phyloP scores from a whole-genome alignment of 2,797 vertebrate genomes.

The Argentina silus region DNA sequence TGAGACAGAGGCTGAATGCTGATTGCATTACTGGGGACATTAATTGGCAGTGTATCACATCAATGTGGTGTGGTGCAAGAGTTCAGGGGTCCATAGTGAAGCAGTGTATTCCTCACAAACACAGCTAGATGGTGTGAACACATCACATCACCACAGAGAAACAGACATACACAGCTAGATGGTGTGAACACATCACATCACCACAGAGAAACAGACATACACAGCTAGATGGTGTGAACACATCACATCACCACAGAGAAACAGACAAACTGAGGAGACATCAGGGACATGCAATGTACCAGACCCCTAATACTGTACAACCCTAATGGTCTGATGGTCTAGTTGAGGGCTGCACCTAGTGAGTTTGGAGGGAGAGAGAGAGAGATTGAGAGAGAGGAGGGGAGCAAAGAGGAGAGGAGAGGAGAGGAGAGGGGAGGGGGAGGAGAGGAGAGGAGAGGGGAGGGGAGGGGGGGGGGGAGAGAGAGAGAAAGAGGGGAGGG shows the following conservation, averaged over 20 bases:
- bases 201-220: neutral
- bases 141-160: neutral
- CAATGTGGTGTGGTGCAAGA: neutral
- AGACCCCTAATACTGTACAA: neutral
- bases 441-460: neutral
- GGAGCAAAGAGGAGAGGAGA: constrained; percentile 5
- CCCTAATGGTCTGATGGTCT: constrained; percentile 9
- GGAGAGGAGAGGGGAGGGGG: neutral
- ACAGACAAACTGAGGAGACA: neutral
- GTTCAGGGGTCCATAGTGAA: no score
- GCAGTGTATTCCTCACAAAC: neutral
- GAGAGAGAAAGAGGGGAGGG: neutral
- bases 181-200: neutral
- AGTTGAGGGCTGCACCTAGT: constrained; percentile 44
- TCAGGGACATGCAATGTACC: constrained; percentile 12
- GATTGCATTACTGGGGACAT: neutral
- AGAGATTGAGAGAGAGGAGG: neutral
- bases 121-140: constrained; percentile 13
- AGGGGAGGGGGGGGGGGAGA: neutral
- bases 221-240: neutral
- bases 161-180: neutral
- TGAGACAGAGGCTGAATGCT: constrained; percentile 10
- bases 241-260: neutral
- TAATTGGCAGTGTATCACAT: neutral
- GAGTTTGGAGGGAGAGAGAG: constrained; percentile 5